Evolutionary conservation across 2,113 vertebrate genomes (phyloP).

Genomic region (Bufo bufo): DNA sequence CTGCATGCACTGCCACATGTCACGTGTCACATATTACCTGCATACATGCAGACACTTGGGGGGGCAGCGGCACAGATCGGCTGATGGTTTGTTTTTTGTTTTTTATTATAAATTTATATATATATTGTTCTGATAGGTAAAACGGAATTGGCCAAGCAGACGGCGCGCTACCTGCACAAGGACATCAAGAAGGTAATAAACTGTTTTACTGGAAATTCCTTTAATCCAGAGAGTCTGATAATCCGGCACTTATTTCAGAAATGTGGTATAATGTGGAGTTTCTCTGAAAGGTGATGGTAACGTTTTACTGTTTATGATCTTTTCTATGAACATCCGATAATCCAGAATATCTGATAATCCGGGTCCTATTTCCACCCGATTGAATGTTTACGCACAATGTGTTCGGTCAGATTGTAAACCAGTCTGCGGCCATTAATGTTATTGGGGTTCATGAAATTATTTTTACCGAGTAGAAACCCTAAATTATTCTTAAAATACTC

Average conservation of each 20-base stretch:
- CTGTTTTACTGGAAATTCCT: background rate
- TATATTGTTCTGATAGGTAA: conserved; percentile 78
- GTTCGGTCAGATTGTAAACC: too few species aligned
- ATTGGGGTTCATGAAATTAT: too few species aligned
- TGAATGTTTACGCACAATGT: background rate
- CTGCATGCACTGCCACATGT: too few species aligned
- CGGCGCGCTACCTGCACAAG: conserved; percentile 94
- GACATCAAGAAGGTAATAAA: conserved; percentile 88
- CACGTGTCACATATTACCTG: too few species aligned
- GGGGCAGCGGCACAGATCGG: too few species aligned
- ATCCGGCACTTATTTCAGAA: background rate
- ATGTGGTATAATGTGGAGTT: too few species aligned
- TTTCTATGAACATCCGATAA: background rate
- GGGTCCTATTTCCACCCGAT: background rate
- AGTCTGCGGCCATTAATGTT: too few species aligned
- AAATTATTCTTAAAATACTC: too few species aligned
- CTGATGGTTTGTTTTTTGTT: background rate
- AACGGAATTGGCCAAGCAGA: conserved; percentile 95
- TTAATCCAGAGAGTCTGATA: background rate
- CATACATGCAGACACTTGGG: too few species aligned
- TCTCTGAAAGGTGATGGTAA: too few species aligned
- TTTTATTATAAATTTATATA: background rate
- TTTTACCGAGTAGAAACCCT: too few species aligned
- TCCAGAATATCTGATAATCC: background rate
- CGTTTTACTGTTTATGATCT: background rate